phyloP scores from a whole-genome alignment of 2,888 invertebrate genomes.

The Rhyacophila evoluta region DNA sequence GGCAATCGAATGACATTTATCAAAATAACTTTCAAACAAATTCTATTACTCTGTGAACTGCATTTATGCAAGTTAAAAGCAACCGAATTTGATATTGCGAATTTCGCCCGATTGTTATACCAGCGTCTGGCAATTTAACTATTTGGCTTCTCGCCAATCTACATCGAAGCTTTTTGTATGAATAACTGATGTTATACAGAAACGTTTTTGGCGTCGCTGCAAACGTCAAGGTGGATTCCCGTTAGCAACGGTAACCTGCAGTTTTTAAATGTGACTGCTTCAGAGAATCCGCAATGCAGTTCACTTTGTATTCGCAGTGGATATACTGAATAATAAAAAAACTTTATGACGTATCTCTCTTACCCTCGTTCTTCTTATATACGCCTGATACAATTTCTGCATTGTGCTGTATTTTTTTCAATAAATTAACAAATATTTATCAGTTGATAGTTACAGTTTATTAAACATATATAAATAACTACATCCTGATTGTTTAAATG shows the following conservation, averaged over 20 bases:
- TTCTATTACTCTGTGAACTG: too few relatives aligned
- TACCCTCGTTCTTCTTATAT: background rate
- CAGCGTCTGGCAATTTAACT: conserved; percentile 6
- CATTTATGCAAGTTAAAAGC: background rate
- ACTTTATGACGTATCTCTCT: background rate
- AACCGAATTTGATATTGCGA: background rate
- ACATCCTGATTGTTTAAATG: too few relatives aligned
- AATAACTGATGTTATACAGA: conserved; percentile 2
- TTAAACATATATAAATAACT: too few relatives aligned
- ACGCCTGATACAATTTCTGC: background rate
- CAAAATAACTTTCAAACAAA: too few relatives aligned
- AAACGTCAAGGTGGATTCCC: background rate
- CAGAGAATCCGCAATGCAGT: conserved; percentile 27
- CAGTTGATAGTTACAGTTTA: too few relatives aligned
- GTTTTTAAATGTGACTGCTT: background rate
- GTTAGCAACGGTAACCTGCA: background rate
- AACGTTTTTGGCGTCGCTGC: conserved; percentile 5
- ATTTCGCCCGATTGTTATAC: background rate
- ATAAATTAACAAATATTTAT: too few relatives aligned
- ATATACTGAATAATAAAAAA: background rate
- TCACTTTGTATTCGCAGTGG: conserved; percentile 3
- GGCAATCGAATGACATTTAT: too few relatives aligned
- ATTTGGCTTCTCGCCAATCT: background rate
- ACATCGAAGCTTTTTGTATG: conserved; percentile 18
- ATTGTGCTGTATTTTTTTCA: too few relatives aligned